Conservation (phyloP, 2,888 invertebrate genomes). For the Hydrotaea diabolus region DNA sequence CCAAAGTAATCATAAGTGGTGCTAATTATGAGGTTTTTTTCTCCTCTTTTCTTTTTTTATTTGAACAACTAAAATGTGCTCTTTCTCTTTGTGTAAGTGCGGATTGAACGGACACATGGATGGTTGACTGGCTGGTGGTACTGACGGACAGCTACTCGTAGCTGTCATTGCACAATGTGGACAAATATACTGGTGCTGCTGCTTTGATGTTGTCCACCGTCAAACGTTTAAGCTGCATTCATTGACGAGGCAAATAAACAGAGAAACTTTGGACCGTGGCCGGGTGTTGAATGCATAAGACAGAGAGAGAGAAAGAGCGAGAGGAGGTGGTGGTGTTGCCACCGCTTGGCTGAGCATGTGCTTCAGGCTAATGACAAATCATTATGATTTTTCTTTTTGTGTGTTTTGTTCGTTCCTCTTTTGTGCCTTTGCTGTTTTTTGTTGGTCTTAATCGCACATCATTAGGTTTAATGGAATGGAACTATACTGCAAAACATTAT, state of each 20-base stretch:
- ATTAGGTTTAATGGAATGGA: not conserved
- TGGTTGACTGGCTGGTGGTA: not conserved
- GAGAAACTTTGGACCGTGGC: not conserved
- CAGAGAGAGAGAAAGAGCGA: not conserved
- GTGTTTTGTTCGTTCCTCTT: not conserved
- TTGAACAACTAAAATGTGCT: constrained; percentile 19
- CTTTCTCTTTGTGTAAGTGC: not conserved
- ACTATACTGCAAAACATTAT: not conserved
- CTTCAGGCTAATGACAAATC: constrained; percentile 56
- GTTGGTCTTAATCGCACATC: not conserved
- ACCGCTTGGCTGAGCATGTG: not conserved
- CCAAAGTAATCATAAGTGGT: constrained; percentile 63
- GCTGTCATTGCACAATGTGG: constrained; percentile 58
- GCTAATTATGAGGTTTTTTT: constrained; percentile 61
- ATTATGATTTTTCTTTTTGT: constrained; percentile 53
- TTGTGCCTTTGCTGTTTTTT: not conserved
- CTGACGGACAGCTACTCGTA: not conserved
- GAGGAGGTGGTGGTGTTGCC: not conserved
- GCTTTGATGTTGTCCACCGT: not conserved
- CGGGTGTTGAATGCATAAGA: not conserved
- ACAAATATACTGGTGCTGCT: not conserved
- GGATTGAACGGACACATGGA: not conserved
- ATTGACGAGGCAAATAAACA: not conserved
- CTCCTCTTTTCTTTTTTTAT: not conserved
- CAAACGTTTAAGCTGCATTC: not conserved